Conservation (phyloP, 2,888 invertebrate species). For the Neoscelio sp. region DNA sequence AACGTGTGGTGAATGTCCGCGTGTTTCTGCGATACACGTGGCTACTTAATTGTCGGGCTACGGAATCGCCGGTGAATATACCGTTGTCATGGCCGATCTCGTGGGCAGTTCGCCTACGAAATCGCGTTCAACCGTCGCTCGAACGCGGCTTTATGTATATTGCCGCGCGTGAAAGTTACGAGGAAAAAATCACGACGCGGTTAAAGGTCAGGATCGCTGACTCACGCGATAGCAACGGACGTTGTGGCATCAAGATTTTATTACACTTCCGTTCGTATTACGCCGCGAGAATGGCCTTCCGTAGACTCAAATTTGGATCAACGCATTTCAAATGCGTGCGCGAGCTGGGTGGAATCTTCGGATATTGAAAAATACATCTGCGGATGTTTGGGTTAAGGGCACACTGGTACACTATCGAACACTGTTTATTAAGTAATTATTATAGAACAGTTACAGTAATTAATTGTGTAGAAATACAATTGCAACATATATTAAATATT, state of each 20-base stretch:
- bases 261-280: conserved; percentile 47
- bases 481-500: no score
- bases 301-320: conserved; percentile 23
- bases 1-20: conserved; percentile 64
- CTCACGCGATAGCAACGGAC: conserved; percentile 59
- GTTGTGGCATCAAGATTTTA: conserved; percentile 54
- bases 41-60: conserved; percentile 65
- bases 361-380: no score
- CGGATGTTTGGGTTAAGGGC: no score
- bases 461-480: no score
- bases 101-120: conserved; percentile 66
- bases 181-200: conserved; percentile 49
- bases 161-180: conserved; percentile 61
- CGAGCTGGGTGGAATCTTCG: no score
- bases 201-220: conserved; percentile 61
- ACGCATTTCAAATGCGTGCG: background rate
- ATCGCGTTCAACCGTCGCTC: conserved; percentile 61
- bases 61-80: conserved; percentile 64
- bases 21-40: conserved; percentile 64
- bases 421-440: no score
- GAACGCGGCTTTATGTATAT: conserved; percentile 53
- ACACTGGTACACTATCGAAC: no score
- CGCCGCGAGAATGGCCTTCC: conserved; percentile 27
- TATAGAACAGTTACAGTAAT: no score
- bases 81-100: conserved; percentile 67